Evolutionary conservation across 2,888 invertebrate species (phyloP).

Genomic region (Zaprionus obscuricornis): DNA sequence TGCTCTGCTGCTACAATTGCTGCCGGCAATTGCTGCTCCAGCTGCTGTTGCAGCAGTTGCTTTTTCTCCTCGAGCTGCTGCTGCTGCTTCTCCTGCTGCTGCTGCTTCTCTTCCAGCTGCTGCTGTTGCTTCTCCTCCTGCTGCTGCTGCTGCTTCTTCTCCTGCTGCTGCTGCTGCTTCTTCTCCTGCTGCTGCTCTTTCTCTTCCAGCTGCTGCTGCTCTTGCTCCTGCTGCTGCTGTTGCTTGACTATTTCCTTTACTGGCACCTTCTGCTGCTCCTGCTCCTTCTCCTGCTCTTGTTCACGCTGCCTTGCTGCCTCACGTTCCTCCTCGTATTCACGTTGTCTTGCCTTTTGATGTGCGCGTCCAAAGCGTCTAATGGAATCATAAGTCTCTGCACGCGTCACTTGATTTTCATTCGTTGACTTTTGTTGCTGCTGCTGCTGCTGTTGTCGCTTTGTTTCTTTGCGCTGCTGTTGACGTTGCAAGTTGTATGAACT

Average conservation of each 20-base stretch:
- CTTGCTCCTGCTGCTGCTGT: slow-evolving; percentile 35
- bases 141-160: too few species aligned
- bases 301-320: too few species aligned
- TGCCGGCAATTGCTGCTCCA: slow-evolving; percentile 22
- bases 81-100: background rate
- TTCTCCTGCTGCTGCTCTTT: too few species aligned
- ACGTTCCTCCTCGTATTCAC: slow-evolving; percentile 70
- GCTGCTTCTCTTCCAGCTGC: slow-evolving; percentile 12
- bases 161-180: too few species aligned
- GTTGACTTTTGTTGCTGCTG: slow-evolving; percentile 4
- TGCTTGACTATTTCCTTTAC: slow-evolving; percentile 10
- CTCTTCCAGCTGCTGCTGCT: slow-evolving; percentile 20
- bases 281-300: too few species aligned
- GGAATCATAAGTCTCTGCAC: slow-evolving; percentile 81
- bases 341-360: slow-evolving; percentile 80
- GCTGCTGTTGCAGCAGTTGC: slow-evolving; percentile 31
- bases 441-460: slow-evolving; percentile 27
- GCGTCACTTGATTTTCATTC: slow-evolving; percentile 49
- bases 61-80: slow-evolving; percentile 22
- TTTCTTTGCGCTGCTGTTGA: slow-evolving; percentile 64
- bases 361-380: slow-evolving; percentile 82
- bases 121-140: too few species aligned
- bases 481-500: slow-evolving; percentile 81
- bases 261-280: too few species aligned
- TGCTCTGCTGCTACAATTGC: slow-evolving; percentile 14